Percentiles rank a stretch among this genome's conserved stretches.
These are phyloP conservation scores for Caloenas nicobarica DNA, from an alignment of 2,113 vertebrate species.

Conservation along the genomic window DNA sequence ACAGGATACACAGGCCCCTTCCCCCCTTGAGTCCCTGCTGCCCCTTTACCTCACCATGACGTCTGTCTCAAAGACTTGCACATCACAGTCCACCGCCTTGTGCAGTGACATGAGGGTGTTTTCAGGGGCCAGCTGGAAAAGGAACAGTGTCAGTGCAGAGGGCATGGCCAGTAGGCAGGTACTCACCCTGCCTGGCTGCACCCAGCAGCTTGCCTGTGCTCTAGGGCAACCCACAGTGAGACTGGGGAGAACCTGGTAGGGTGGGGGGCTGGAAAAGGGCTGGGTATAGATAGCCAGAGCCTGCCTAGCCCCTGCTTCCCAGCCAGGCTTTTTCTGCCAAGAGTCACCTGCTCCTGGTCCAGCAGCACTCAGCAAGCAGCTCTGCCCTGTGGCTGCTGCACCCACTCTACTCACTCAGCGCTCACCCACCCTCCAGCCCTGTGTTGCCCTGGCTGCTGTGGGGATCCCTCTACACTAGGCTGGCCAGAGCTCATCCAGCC, in stretches of 20 bases:
- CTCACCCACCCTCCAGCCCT: not conserved
- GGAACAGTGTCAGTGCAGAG: not conserved
- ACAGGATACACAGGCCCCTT: not conserved
- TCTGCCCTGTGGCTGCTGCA: not conserved
- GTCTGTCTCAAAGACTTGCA: conserved; percentile 88
- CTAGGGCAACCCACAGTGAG: not conserved
- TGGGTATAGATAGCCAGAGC: not conserved
- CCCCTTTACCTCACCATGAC: conserved; percentile 88
- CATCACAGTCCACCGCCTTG: conserved; percentile 79
- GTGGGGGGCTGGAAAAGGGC: not conserved
- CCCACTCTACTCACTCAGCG: not conserved
- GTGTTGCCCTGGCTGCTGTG: no score
- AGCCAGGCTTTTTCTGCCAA: not conserved
- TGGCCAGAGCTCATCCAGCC: not conserved
- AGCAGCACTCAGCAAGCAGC: not conserved
- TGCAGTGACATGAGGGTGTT: conserved; percentile 94
- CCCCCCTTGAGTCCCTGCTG: not conserved
- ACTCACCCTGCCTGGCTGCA: not conserved
- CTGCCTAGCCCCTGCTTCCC: not conserved
- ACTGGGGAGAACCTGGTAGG: not conserved
- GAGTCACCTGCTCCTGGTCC: accelerated
- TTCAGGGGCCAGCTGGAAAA: conserved; percentile 88
- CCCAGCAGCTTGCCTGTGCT: not conserved
- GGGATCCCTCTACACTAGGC: no score
- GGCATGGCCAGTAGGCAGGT: not conserved